Conservation (phyloP, 2,888 invertebrate genomes). For the Nomada ferruginata region DNA sequence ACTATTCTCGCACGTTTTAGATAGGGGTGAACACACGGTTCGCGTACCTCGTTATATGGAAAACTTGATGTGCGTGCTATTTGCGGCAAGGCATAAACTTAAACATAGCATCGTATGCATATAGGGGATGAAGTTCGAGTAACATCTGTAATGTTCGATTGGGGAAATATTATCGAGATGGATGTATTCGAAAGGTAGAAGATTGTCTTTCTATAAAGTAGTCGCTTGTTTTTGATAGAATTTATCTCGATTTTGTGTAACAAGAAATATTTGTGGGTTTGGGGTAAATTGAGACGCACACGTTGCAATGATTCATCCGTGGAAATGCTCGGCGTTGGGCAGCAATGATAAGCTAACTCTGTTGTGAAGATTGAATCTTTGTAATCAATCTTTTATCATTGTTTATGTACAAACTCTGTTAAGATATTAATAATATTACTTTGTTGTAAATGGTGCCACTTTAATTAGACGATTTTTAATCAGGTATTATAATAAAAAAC, state of each 20-base stretch:
- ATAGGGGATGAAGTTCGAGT: background rate
- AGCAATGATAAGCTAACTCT: constrained; percentile 4
- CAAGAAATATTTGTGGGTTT: background rate
- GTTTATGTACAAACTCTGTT: background rate
- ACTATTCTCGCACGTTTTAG: background rate
- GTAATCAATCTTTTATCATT: background rate
- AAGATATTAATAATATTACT: no score
- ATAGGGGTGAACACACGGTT: background rate
- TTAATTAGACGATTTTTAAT: no score
- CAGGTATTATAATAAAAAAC: no score
- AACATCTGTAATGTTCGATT: background rate
- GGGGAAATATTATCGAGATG: background rate
- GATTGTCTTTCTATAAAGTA: background rate
- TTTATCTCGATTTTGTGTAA: background rate
- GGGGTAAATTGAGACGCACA: background rate
- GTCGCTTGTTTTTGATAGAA: background rate
- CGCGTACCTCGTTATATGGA: background rate
- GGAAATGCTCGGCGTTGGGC: background rate
- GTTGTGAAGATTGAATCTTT: background rate
- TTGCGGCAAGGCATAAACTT: background rate
- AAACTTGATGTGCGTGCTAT: background rate
- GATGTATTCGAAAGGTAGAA: background rate
- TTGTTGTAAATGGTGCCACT: no score
- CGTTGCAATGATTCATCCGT: constrained; percentile 5
- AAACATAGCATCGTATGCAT: background rate